Conservation (phyloP, 2,113 vertebrate genomes). For the Saccopteryx bilineata region DNA sequence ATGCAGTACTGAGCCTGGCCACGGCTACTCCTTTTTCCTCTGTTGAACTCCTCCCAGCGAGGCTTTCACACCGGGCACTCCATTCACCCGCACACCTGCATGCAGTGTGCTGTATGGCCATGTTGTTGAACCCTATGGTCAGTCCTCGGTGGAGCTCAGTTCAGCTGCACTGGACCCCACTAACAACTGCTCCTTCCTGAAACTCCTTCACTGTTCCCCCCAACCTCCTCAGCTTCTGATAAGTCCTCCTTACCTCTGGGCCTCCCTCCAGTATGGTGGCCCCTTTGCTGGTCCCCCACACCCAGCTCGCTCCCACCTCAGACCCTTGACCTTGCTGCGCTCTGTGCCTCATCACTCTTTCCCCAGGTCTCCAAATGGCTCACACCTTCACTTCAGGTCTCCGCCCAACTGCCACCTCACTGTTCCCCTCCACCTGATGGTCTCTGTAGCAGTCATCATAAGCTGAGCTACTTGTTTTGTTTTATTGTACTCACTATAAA, state of each 20-base stretch:
- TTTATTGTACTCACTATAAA: not conserved
- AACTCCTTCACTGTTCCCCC: not conserved
- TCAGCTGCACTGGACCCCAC: not conserved
- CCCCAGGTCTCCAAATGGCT: not conserved
- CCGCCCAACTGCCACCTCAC: not conserved
- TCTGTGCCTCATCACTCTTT: not conserved
- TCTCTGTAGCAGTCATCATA: not conserved
- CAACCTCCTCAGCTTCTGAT: not conserved
- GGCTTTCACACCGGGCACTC: not conserved
- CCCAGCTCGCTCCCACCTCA: not conserved
- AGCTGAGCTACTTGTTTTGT: not conserved
- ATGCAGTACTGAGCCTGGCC: no score
- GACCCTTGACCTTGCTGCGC: not conserved
- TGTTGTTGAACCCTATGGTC: not conserved
- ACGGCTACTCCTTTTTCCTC: no score
- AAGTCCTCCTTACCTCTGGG: no score
- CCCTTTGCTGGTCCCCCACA: not conserved
- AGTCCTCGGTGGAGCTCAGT: not conserved
- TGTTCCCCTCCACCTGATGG: not conserved
- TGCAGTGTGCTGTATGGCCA: rapidly evolving
- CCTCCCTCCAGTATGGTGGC: not conserved
- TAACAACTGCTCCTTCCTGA: not conserved
- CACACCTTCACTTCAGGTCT: not conserved
- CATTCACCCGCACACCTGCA: rapidly evolving
- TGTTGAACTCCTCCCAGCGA: not conserved